These are phyloP conservation scores for Hypolimnas misippus DNA, from an alignment of 2,888 invertebrate genomes.

Conservation along the genomic window DNA sequence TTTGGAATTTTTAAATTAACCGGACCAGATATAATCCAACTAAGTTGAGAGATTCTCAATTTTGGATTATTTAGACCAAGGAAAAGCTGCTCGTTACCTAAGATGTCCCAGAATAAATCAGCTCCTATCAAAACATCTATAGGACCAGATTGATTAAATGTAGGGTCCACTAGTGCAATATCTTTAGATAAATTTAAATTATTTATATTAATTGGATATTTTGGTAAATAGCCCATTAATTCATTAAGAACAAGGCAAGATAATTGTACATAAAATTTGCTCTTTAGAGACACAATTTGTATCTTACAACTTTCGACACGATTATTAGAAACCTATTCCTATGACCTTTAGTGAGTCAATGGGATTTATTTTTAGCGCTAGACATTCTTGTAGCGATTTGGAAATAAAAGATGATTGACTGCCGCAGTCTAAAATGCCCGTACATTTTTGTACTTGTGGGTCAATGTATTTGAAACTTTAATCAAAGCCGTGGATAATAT, in stretches of 20 bases:
- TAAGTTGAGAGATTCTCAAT: slow-evolving; percentile 40
- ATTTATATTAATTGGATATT: slow-evolving; percentile 18
- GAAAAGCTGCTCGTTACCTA: slow-evolving; percentile 40
- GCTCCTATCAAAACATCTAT: slow-evolving; percentile 40
- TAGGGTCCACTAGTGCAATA: slow-evolving; percentile 39
- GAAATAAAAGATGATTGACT: neutral
- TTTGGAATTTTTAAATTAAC: slow-evolving; percentile 22
- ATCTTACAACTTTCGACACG: slow-evolving; percentile 17
- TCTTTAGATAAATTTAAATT: slow-evolving; percentile 30
- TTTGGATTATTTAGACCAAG: slow-evolving; percentile 41
- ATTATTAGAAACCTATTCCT: slow-evolving; percentile 25
- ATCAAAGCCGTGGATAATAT: slow-evolving; percentile 41
- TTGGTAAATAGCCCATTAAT: slow-evolving; percentile 38
- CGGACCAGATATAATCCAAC: slow-evolving; percentile 48
- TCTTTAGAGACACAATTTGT: slow-evolving; percentile 30
- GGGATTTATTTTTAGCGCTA: neutral
- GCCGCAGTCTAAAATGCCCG: neutral
- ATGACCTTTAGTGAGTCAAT: slow-evolving; percentile 11
- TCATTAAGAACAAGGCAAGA: slow-evolving; percentile 41
- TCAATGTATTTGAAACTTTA: slow-evolving; percentile 36
- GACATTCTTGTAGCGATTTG: neutral
- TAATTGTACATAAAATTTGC: slow-evolving; percentile 26
- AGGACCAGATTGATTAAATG: slow-evolving; percentile 31
- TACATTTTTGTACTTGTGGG: neutral
- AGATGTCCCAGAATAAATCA: slow-evolving; percentile 44